A percentile compares a stretch with the other conserved stretches of the same genome.
Conservation (phyloP, 2,797 vertebrate genomes). For the Channa striata region DNA sequence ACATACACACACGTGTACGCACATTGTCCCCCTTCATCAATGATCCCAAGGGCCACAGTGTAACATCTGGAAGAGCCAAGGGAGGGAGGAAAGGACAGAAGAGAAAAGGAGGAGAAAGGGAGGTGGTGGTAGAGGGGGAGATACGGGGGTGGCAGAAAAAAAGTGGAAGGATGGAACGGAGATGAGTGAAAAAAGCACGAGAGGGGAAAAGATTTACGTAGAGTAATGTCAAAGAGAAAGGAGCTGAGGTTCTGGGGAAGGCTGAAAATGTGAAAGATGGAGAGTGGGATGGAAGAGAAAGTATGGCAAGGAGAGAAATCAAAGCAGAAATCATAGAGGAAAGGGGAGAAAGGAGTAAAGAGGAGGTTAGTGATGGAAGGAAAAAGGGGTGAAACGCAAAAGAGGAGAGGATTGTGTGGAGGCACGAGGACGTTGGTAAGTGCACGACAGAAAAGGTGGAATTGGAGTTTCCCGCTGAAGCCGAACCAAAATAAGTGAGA, state of each 20-base stretch:
- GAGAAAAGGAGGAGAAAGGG: constrained; percentile 58
- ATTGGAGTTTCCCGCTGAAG: constrained; percentile 11
- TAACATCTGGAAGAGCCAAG: constrained; percentile 98
- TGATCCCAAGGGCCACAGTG: constrained; percentile 90
- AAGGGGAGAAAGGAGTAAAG: constrained; percentile 35
- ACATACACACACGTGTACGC: constrained; percentile 25
- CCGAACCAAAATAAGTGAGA: neutral
- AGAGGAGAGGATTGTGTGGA: constrained; percentile 23
- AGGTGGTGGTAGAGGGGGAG: constrained; percentile 45
- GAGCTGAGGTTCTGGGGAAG: constrained; percentile 7
- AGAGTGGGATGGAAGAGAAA: constrained; percentile 20
- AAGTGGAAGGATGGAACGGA: constrained; percentile 29
- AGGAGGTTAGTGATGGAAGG: constrained; percentile 12
- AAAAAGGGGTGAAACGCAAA: neutral
- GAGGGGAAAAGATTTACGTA: neutral
- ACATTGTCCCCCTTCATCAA: constrained; percentile 88
- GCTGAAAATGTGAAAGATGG: constrained; percentile 33
- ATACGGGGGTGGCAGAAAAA: constrained; percentile 11
- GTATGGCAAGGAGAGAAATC: neutral
- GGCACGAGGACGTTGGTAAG: neutral
- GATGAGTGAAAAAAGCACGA: constrained; percentile 23
- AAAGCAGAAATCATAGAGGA: constrained; percentile 42
- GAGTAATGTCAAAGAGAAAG: neutral
- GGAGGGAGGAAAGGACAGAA: constrained; percentile 77
- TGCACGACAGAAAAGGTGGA: constrained; percentile 2